These are phyloP conservation scores for Cataglyphis hispanica DNA, from an alignment of 1,140 invertebrate species.

Conservation along the genomic window DNA sequence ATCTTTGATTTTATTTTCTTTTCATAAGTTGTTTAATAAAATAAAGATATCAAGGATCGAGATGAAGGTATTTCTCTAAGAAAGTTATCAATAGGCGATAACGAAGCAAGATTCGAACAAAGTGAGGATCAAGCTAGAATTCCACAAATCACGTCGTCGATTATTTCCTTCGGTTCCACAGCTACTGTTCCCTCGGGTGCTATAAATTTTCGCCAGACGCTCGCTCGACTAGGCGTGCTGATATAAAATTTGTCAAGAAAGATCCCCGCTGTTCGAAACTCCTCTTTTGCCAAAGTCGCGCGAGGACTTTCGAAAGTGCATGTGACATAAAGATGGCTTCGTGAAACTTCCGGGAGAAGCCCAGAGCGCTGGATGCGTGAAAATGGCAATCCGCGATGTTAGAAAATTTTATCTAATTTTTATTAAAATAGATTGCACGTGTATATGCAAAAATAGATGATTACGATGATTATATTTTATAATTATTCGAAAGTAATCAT, in stretches of 20 bases:
- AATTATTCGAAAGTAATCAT: neutral
- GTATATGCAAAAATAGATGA: neutral
- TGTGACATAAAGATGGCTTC: slow-evolving; percentile 49
- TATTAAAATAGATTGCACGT: neutral
- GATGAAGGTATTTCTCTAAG: neutral
- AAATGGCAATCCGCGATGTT: neutral
- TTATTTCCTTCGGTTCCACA: slow-evolving; percentile 60
- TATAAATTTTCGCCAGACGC: slow-evolving; percentile 59
- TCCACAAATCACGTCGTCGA: slow-evolving; percentile 56
- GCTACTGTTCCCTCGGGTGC: slow-evolving; percentile 54
- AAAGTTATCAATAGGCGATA: slow-evolving; percentile 11
- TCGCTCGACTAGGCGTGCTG: slow-evolving; percentile 41
- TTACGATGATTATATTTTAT: neutral
- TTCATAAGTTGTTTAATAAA: neutral
- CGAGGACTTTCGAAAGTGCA: neutral
- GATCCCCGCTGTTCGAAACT: slow-evolving; percentile 35
- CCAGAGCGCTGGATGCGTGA: neutral
- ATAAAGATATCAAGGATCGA: neutral
- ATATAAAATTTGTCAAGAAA: slow-evolving; percentile 61
- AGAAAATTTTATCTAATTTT: slow-evolving; percentile 7
- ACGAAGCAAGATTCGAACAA: slow-evolving; percentile 38
- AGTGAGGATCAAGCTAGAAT: slow-evolving; percentile 34
- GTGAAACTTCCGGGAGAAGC: slow-evolving; percentile 34
- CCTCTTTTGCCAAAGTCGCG: slow-evolving; percentile 20
- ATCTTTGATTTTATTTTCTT: neutral